Base-by-base conservation (phyloP, 2,797 vertebrate species). In the Pseudochaenichthys georgianus region DNA sequence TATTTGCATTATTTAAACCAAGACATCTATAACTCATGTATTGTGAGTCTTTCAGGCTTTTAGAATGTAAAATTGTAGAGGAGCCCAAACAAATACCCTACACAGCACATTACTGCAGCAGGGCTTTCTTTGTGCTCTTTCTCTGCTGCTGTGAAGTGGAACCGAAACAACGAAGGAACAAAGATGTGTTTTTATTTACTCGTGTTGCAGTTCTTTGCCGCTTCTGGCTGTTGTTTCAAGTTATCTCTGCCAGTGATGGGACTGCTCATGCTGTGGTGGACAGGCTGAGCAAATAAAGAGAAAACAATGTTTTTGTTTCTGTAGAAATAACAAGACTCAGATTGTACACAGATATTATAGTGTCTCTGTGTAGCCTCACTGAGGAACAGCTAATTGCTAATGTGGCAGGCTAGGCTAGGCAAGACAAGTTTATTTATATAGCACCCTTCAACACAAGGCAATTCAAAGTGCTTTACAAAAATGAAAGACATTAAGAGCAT, bases 1-100 rank as follows among this genome's bases (percentile, higher is more conserved):
- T 89, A 83, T 88, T 81, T 86, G 67, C 81, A 89, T 88, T 87
- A 79, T 82, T 86, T 84, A 86, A 86, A 75, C 57, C 57, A 9
- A 64, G 80, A 73, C 3, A 12, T 67, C 70, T 50, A 34, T 45
- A 60, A 65, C 60, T 78, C 84, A 89, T 82, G 84, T 72, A 83
- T 70, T 64, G 68, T 42, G 48, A 38, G 4, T 73, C 67, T 82
- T 68, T 61, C 43, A 70, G 62, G 71, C 48, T 62, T 48, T 77
- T 59, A 71, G 23, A 80, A 57, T 73, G 54, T 72, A 84, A 83
- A 78, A 77, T 62, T 73, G 52, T 77, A 16, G 28, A 38, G 31
- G 43, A 78, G 72, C 50, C 48, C 54, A 23, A 72, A 60, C 60
- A 67, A 75, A 67, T 3, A 13, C 6, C 46, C 28, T 57, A 13